Evolutionary conservation across 2,113 vertebrate genomes (phyloP).

Genomic region (Corydoras maculifer): DNA sequence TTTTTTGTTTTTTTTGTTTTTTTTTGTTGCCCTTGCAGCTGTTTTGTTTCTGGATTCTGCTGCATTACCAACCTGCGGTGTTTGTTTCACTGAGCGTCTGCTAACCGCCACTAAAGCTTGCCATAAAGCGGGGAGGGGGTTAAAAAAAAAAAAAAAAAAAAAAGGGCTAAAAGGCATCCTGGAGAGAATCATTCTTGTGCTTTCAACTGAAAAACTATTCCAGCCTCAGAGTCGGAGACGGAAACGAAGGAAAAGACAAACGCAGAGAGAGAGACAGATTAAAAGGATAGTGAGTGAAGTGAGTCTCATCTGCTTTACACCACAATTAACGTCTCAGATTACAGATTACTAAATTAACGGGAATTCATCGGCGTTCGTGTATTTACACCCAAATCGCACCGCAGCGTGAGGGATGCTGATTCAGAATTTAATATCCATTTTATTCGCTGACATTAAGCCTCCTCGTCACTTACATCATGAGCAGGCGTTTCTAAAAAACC

Average conservation of each 20-base stretch:
- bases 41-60: constrained; percentile 20
- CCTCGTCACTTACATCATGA: too few species aligned
- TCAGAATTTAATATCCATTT: too few species aligned
- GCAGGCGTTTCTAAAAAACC: too few species aligned
- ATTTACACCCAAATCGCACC: too few species aligned
- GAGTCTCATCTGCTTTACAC: neutral
- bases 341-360: neutral
- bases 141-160: neutral
- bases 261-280: neutral
- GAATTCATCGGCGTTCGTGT: neutral
- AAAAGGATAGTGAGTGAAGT: neutral
- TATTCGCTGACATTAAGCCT: too few species aligned
- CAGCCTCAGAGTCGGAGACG: neutral
- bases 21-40: neutral
- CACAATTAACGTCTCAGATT: neutral
- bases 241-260: neutral
- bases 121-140: neutral
- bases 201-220: constrained; percentile 15
- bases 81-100: constrained; percentile 15
- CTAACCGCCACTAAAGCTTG: constrained; percentile 7
- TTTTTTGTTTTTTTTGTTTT: neutral
- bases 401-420: too few species aligned
- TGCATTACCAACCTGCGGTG: neutral
- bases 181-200: neutral
- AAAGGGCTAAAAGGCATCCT: constrained; percentile 27